Base-by-base conservation (phyloP, 2,888 invertebrate genomes). In the Volucella zonaria region DNA sequence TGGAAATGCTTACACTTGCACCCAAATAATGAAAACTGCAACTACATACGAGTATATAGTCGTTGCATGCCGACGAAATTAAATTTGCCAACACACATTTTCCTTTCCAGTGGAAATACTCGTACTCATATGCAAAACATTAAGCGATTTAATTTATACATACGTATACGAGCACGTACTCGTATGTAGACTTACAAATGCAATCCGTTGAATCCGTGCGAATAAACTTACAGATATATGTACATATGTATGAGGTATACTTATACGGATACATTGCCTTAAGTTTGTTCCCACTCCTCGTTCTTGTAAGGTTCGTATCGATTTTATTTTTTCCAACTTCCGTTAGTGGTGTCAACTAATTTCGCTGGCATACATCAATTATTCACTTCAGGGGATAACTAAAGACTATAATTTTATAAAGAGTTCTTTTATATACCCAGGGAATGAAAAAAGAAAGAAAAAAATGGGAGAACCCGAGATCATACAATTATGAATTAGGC, bases 291-390 rank as follows among this genome's bases (percentile, higher is more conserved):
- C 42, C 14, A 15, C 10, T 59, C n/a, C 9, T 12, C n/a, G 14
- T 15, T 11, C 40, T 15, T 8, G 12, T 31, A 31, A 31, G 31
- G 4, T 11, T 62, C n/a, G 47, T 14, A 62, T 62, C 15, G 62
- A 62, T 59, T 51, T 71, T 14, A 49, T 38, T 43, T 47, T 38
- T 52, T 66, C 15, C 12, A 23, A 10, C 43, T 12, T 38, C n/a
- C 31, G 38, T 18, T 73, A 62, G 38, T 43, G 43, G 59, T 66
- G 75, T 67, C 49, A 67, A 75, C 67, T 75, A 75, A 66, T 67
- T 59, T 51, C 18, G 51, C 58, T 66, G 58, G 43, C 67, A 45
- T 59, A 49, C 51, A 67, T 75, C 67, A 67, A 58, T 51, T 61
- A 67, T 58, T 75, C 47, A 67, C 59, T 59, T 59, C 18, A 59